Percentiles rank a stretch among this genome's conserved stretches.
Evolutionary conservation across 2,113 vertebrate genomes (phyloP).

Genomic region (Calypte anna): DNA sequence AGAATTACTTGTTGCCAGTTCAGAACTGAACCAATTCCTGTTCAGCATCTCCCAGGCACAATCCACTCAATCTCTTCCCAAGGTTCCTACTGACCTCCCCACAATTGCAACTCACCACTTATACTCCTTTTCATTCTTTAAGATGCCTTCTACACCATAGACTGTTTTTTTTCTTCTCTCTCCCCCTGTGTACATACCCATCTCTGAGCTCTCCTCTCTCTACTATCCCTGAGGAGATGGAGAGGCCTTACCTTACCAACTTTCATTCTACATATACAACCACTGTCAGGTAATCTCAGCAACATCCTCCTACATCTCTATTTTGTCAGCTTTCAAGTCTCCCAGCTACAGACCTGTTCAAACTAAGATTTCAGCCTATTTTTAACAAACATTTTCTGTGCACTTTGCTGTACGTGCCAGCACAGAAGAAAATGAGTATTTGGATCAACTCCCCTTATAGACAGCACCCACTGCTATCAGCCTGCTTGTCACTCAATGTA

Average conservation of each 20-base stretch:
- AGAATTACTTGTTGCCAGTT: neutral
- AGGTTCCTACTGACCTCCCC: neutral
- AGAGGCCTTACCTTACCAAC: neutral
- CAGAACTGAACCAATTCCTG: neutral
- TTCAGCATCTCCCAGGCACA: neutral
- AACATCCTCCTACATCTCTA: neutral
- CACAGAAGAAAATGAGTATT: neutral
- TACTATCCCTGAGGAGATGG: neutral
- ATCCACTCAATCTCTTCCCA: neutral
- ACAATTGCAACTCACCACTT: neutral
- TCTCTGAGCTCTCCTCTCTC: neutral
- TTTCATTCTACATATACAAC: neutral
- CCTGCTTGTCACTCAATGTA: neutral
- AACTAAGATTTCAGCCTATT: neutral
- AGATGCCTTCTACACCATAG: neutral
- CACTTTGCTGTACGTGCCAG: neutral
- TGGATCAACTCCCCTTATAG: neutral
- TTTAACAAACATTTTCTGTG: neutral
- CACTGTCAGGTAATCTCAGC: neutral
- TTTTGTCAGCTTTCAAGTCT: neutral
- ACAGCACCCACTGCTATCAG: neutral
- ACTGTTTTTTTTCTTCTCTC: neutral
- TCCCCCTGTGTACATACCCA: neutral
- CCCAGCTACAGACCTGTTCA: neutral
- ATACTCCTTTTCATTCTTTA: neutral